phyloP scores from a whole-genome alignment of 2,888 invertebrate genomes.

The Calliopum simillimum region DNA sequence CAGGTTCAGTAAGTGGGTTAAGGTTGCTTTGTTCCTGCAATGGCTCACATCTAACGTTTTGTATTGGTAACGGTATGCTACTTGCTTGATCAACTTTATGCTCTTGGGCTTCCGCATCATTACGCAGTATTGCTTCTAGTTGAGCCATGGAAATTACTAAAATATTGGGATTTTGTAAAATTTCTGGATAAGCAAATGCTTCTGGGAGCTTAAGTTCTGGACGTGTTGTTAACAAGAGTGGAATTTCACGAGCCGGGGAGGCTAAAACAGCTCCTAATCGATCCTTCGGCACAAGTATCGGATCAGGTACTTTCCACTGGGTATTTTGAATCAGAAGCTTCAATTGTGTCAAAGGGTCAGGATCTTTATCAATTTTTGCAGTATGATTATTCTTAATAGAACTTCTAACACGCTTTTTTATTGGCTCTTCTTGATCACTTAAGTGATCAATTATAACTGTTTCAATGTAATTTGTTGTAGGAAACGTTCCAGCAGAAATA shows the following conservation, averaged over 20 bases:
- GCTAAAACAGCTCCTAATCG: conserved; percentile 77
- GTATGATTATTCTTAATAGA: conserved; percentile 64
- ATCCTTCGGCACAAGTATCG: conserved; percentile 83
- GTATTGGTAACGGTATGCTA: too few relatives aligned
- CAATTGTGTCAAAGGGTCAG: conserved; percentile 78
- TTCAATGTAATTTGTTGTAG: conserved; percentile 70
- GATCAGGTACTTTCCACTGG: conserved; percentile 82
- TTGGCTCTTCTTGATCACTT: conserved; percentile 63
- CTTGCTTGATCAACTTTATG: not conserved
- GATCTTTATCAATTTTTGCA: conserved; percentile 65
- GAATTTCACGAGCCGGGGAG: conserved; percentile 82
- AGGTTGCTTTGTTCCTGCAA: too few relatives aligned
- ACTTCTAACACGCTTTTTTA: conserved; percentile 66
- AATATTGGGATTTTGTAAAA: conserved; percentile 82
- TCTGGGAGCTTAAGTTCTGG: conserved; percentile 81
- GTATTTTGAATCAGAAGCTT: conserved; percentile 76
- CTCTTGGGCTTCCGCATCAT: conserved; percentile 66
- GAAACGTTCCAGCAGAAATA: not conserved
- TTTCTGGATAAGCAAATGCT: conserved; percentile 77
- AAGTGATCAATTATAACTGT: conserved; percentile 62
- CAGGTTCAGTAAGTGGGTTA: not conserved
- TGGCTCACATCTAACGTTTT: too few relatives aligned
- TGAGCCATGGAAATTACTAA: conserved; percentile 82
- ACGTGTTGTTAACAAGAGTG: conserved; percentile 76
- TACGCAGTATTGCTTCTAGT: conserved; percentile 75